phyloP scores from a whole-genome alignment of 2,888 invertebrate species.

The Nephrocerus scutellatus region DNA sequence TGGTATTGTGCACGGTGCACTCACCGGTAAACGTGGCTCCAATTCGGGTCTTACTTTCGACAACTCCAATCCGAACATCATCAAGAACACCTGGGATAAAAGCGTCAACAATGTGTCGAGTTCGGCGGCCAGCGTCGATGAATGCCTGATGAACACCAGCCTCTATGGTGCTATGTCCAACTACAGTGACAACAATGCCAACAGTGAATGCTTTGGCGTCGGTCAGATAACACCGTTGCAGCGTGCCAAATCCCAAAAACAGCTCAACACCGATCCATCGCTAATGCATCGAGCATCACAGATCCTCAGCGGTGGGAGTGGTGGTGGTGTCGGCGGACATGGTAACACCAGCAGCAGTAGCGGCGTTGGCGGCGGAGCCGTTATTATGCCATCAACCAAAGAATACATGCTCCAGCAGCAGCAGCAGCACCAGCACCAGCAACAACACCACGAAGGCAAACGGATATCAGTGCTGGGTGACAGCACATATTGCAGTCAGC shows the following conservation, averaged over 20 bases:
- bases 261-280: conserved; percentile 73
- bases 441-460: conserved; percentile 41
- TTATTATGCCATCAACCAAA: conserved; percentile 28
- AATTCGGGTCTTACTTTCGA: conserved; percentile 48
- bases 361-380: conserved; percentile 17
- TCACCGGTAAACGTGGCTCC: conserved; percentile 40
- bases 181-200: conserved; percentile 52
- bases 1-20: conserved; percentile 19
- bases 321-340: conserved; percentile 39
- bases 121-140: conserved; percentile 45
- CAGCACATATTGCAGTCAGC: conserved; percentile 47
- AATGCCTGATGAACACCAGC: conserved; percentile 46
- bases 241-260: conserved; percentile 67
- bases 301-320: conserved; percentile 41
- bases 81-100: conserved; percentile 83
- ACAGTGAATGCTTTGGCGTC: conserved; percentile 51
- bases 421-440: conserved; percentile 16
- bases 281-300: conserved; percentile 56
- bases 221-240: conserved; percentile 54
- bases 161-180: conserved; percentile 50
- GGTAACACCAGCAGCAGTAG: conserved; percentile 19
- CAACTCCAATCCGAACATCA: conserved; percentile 58
- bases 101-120: conserved; percentile 65
- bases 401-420: conserved; percentile 27
- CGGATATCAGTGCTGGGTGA: conserved; percentile 47